Evolutionary conservation across 2,113 vertebrate species (phyloP), one percentile per base, ranked within the genome.

Genomic region (Prionailurus bengalensis): DNA sequence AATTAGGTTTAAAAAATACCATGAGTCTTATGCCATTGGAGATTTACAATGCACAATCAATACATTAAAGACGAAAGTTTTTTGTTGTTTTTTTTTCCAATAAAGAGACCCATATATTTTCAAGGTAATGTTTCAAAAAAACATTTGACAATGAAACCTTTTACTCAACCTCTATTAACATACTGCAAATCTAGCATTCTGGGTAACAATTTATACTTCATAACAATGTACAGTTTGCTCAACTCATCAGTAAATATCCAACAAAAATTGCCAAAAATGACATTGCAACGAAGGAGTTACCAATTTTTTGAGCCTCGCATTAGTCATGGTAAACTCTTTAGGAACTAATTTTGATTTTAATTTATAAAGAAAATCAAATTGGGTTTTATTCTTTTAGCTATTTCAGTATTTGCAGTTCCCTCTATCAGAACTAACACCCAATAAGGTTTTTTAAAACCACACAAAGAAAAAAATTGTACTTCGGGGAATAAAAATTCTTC

Each of bases 401-500:
- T 76, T 94, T 96, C 14, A 15, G 2, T 61, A 51, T 78, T 73
- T 88, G 3, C 11, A 86, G 15, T 83, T 82, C 2, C n/a, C 31
- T 88, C 58, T 53, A 10, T 79, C 68, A 73, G 29, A 89, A 86
- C 27, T 33, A 90, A 80, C 48, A 79, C 2, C 36, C 3, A 53
- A 17, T 61, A 29, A 13, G 2, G 0, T 13, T 85, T 97, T 97
- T 84, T 70, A 16, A 92, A 79, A 66, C 19, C 9, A 76, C 23
- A 2, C 27, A 61, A 21, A 33, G 58, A 25, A 78, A 71, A 31
- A 14, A 48, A 48, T 89, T 85, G 1, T 68, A 31, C 19, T 5
- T 80, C 92, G 87, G 85, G 86, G 65, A 36, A 15, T 58, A 94
- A 88, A 84, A 94, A 85, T 76, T 14, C 33, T 76, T 94, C 45